These are phyloP conservation scores for Propithecus perrieri DNA, from an alignment of 2,797 vertebrate species.

Conservation along the genomic window DNA sequence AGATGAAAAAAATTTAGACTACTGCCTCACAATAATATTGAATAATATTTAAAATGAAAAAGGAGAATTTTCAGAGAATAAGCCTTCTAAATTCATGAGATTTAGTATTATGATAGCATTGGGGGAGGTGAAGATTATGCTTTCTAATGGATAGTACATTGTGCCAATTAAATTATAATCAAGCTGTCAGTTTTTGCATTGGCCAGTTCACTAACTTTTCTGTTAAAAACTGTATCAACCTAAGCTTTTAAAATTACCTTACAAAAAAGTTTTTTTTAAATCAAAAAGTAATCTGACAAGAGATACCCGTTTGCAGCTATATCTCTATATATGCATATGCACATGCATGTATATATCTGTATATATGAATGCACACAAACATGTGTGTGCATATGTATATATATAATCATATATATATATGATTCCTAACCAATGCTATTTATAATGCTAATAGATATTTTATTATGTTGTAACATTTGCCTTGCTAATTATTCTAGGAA, in stretches of 20 bases:
- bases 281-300: background rate
- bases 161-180: background rate
- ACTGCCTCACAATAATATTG: background rate
- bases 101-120: background rate
- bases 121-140: background rate
- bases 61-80: background rate
- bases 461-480: background rate
- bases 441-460: background rate
- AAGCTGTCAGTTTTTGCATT: background rate
- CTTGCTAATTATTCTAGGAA: background rate
- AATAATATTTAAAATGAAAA: background rate
- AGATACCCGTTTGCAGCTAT: background rate
- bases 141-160: background rate
- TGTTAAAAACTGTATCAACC: background rate
- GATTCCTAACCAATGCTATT: background rate
- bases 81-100: background rate
- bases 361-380: fast-evolving
- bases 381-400: fast-evolving
- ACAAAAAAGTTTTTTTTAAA: background rate
- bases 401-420: background rate
- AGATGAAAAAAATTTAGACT: background rate
- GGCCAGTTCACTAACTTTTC: background rate
- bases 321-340: background rate
- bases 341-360: background rate
- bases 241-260: background rate